These are phyloP conservation scores for Tangachromis dhanisi DNA, from an alignment of 2,113 vertebrate species.

Conservation along the genomic window DNA sequence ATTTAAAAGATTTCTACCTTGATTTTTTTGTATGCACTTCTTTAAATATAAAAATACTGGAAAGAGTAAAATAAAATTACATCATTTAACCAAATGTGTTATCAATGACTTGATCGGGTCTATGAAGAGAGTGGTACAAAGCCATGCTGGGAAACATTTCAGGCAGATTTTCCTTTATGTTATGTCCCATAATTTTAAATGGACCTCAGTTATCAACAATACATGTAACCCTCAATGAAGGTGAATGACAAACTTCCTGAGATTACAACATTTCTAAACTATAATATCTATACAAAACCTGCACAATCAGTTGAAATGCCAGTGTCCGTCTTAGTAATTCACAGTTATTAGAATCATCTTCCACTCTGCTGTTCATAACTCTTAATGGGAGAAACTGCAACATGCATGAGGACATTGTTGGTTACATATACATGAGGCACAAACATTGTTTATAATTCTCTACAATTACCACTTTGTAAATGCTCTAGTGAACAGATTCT, in stretches of 20 bases:
- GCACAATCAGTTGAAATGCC: conserved; percentile 43
- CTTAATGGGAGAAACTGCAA: neutral
- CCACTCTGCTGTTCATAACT: neutral
- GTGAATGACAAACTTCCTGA: conserved; percentile 57
- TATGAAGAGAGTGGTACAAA: neutral
- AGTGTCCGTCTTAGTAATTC: conserved; percentile 27
- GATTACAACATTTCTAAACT: conserved; percentile 42
- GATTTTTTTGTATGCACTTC: neutral
- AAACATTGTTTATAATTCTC: neutral
- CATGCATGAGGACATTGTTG: conserved; percentile 11
- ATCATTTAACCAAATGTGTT: neutral
- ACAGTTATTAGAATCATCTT: conserved; percentile 33
- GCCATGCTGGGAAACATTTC: neutral
- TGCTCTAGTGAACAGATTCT: neutral
- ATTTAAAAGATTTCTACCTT: neutral
- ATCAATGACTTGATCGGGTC: neutral
- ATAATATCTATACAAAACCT: conserved; percentile 27
- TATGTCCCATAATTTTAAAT: neutral
- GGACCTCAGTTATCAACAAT: neutral
- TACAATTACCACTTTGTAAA: neutral
- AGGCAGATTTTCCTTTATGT: neutral
- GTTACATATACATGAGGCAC: neutral
- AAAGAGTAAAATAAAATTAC: neutral
- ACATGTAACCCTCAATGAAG: neutral
- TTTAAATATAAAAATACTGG: conserved; percentile 1